Evolutionary conservation across 2,888 invertebrate genomes (phyloP).

Genomic region (Aspidiotus rigidus): DNA sequence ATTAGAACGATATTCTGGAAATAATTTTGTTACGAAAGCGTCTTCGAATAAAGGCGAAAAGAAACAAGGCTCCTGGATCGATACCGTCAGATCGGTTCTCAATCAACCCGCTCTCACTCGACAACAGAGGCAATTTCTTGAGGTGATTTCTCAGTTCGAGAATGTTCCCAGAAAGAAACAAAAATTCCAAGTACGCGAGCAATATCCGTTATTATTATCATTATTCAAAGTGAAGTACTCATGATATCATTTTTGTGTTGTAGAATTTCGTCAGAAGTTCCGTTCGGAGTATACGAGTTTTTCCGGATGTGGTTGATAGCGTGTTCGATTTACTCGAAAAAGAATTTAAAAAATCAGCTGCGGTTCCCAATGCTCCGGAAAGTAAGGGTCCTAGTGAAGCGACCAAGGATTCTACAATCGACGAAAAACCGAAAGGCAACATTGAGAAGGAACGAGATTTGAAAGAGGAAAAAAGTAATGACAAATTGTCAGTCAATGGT

Average conservation of each 20-base stretch:
- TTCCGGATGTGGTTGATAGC: slow-evolving; percentile 12
- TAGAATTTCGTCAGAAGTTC: slow-evolving; percentile 34
- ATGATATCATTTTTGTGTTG: slow-evolving; percentile 6
- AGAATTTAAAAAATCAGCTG: slow-evolving; percentile 24
- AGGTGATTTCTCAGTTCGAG: slow-evolving; percentile 23
- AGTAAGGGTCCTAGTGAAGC: not conserved
- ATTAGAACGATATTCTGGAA: slow-evolving; percentile 35
- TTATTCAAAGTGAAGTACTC: not conserved
- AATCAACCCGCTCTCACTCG: slow-evolving; percentile 14
- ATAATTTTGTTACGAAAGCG: slow-evolving; percentile 35
- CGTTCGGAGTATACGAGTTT: slow-evolving; percentile 11
- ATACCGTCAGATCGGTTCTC: slow-evolving; percentile 30
- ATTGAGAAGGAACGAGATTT: too few species aligned
- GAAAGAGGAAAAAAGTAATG: too few species aligned
- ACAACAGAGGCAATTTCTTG: slow-evolving; percentile 26
- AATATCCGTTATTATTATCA: not conserved
- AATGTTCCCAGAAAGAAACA: slow-evolving; percentile 36
- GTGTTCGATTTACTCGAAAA: slow-evolving; percentile 34
- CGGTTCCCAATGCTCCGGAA: not conserved
- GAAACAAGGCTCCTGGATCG: slow-evolving; percentile 35
- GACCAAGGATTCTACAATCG: not conserved
- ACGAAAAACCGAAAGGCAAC: not conserved
- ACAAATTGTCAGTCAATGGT: too few species aligned
- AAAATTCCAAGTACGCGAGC: slow-evolving; percentile 34
- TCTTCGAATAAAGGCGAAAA: slow-evolving; percentile 34